phyloP scores from a whole-genome alignment of 1,140 invertebrate genomes.

The Maconellicoccus hirsutus region DNA sequence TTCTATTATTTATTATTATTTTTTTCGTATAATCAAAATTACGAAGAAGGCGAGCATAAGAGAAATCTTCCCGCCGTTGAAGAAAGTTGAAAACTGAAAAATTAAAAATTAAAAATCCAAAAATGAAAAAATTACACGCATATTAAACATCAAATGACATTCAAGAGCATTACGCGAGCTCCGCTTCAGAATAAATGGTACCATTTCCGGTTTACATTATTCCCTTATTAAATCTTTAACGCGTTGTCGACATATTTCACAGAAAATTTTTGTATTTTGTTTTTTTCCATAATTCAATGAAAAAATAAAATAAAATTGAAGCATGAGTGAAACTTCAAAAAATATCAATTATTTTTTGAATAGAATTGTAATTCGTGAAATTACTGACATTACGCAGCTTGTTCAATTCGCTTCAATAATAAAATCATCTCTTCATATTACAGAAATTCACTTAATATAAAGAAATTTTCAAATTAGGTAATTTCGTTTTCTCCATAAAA shows the following conservation, averaged over 20 bases:
- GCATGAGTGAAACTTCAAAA: not conserved
- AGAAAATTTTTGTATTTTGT: not conserved
- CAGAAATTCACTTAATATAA: no score
- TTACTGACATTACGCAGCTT: no score
- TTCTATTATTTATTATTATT: no score
- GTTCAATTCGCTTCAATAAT: no score
- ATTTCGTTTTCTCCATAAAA: no score
- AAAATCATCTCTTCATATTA: no score
- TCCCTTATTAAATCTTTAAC: not conserved
- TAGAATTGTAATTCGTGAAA: not conserved
- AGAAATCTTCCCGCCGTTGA: no score
- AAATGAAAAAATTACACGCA: slow-evolving; percentile 4
- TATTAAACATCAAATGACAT: not conserved
- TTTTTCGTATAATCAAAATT: no score
- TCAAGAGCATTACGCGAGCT: not conserved
- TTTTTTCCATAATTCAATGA: no score
- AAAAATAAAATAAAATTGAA: no score
- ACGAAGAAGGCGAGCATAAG: no score
- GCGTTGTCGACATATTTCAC: not conserved
- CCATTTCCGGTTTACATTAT: not conserved
- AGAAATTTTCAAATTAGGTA: no score
- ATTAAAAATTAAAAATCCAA: not conserved
- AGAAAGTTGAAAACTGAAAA: not conserved
- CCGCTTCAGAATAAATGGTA: not conserved
- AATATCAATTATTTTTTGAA: not conserved